These are phyloP conservation scores for Menura novaehollandiae DNA, from an alignment of 2,113 vertebrate species.

Conservation along the genomic window DNA sequence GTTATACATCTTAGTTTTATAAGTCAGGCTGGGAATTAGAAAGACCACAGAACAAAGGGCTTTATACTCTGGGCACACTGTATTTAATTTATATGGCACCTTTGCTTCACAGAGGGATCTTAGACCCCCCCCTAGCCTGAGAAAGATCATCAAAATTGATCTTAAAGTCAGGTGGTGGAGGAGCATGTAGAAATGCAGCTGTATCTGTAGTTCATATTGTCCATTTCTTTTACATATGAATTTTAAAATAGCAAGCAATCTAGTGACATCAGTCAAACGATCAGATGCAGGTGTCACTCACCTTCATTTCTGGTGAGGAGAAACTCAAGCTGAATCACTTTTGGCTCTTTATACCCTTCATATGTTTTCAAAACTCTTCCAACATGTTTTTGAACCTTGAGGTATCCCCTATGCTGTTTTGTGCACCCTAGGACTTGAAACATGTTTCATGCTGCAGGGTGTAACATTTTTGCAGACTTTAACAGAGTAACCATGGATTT, in stretches of 20 bases:
- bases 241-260: background rate
- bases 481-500: background rate
- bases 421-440: background rate
- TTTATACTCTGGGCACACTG: slow-evolving; percentile 31
- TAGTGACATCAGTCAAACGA: background rate
- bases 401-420: background rate
- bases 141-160: slow-evolving; percentile 48
- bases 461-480: background rate
- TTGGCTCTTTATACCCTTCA: background rate
- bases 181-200: background rate
- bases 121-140: slow-evolving; percentile 23
- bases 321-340: background rate
- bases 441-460: background rate
- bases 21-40: slow-evolving; percentile 61
- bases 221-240: background rate
- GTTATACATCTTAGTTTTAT: slow-evolving; percentile 63
- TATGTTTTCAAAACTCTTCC: background rate
- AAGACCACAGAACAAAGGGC: slow-evolving; percentile 58
- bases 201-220: background rate
- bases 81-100: slow-evolving; percentile 29
- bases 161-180: background rate
- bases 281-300: background rate
- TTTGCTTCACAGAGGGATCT: slow-evolving; percentile 11
- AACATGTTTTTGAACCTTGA: background rate
- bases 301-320: background rate